Evolutionary conservation across 2,797 vertebrate species (phyloP), one percentile per base, ranked within the genome.

Genomic region (Syndactyla subalaris): DNA sequence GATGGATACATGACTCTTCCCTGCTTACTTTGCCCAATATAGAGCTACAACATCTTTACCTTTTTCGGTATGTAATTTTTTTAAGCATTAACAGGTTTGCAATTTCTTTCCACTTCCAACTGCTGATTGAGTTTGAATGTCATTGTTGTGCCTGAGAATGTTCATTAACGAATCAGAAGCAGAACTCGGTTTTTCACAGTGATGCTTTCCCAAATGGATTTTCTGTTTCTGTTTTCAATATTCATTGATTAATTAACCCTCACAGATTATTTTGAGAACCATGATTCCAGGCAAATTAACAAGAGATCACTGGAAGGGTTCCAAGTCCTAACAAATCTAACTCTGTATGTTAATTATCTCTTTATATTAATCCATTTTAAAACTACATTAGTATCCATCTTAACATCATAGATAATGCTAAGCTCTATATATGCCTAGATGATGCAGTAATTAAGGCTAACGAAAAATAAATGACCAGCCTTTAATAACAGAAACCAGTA

Each of bases 1-100:
- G 99, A 92, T 99, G 99, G 99, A 97, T 99, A 65, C 97, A 98
- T 30, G 98, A 99, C 72, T 99, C 98, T 52, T 99, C 99, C 4
- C 97, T 99, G 48, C 98, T 99, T 82, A 99, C 98, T 7, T 87
- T 99, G 77, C 99, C 99, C 57, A 98, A 99, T 78, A 78, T 99
- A 45, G 98, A 99, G 38, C 98, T 98, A n/a, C 98, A 98, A 2
- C 97, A 99, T 96, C 98, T 99, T 82, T 95, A 99, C 70, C 97
- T 99, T 92, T 99, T 99, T 98, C 98, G 98, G 99, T 99, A 97
- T 18, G 94, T 79, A 85, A 93, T 72, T 83, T 43, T 85, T 77
- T 39, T 75, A 48, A 74, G 45, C 66, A 32, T 88, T 57, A 81
- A 18, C 63, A 79, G 85, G 45, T 94, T 52, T 78, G 88, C 63